phyloP scores from a whole-genome alignment of 1,140 invertebrate genomes.

The Aleiodes sp. region DNA sequence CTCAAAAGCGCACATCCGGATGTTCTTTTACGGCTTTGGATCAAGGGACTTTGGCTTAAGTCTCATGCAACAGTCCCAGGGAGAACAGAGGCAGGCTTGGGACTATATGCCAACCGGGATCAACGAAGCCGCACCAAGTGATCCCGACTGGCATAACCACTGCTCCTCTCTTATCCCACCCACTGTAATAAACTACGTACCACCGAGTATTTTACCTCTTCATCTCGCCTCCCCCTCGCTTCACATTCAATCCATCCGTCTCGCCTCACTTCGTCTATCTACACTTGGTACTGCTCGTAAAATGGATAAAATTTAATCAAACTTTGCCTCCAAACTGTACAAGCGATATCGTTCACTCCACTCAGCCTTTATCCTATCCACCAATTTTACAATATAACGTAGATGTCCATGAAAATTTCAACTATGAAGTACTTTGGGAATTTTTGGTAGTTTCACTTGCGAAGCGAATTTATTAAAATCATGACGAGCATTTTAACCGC shows the following conservation, averaged over 20 bases:
- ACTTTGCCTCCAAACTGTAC: conserved; percentile 32
- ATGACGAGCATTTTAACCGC: no score
- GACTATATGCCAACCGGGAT: conserved; percentile 15
- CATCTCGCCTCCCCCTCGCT: not conserved
- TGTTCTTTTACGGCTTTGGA: conserved; percentile 41
- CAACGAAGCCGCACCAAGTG: conserved; percentile 15
- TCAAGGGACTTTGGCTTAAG: conserved; percentile 13
- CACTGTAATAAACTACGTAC: not conserved
- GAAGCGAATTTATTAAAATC: no score
- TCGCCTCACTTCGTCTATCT: not conserved
- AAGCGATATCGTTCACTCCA: not conserved
- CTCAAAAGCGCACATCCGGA: conserved; percentile 32
- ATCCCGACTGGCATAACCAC: not conserved
- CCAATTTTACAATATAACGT: not conserved
- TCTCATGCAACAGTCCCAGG: conserved; percentile 10
- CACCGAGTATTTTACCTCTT: no score
- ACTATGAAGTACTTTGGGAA: not conserved
- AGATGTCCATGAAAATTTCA: not conserved
- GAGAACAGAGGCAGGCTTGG: not conserved
- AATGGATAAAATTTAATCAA: conserved; percentile 47
- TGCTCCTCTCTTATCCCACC: not conserved
- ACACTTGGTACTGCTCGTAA: conserved; percentile 38
- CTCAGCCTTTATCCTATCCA: not conserved
- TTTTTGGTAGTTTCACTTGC: not conserved
- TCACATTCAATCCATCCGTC: not conserved